phyloP scores from a whole-genome alignment of 2,888 invertebrate species.

The Conchocele bisecta region DNA sequence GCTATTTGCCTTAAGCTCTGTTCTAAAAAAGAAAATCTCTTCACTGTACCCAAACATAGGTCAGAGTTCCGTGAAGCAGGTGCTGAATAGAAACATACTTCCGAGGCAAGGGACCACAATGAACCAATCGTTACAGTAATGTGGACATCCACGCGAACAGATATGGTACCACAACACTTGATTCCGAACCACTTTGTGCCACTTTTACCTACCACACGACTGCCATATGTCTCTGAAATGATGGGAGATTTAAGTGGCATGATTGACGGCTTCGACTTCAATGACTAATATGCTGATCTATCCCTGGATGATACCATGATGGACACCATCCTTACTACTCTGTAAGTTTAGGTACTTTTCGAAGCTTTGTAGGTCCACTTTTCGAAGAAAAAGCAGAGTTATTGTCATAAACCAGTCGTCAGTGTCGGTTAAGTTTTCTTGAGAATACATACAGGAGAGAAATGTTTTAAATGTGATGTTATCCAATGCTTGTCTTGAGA shows the following conservation, averaged over 20 bases:
- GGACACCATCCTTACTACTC: constrained; percentile 36
- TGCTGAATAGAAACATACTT: constrained; percentile 30
- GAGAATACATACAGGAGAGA: constrained; percentile 9
- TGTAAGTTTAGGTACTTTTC: constrained; percentile 28
- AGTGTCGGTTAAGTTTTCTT: constrained; percentile 7
- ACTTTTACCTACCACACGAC: constrained; percentile 23
- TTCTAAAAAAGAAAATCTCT: constrained; percentile 24
- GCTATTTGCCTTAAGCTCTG: constrained; percentile 41
- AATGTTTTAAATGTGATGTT: too few species aligned
- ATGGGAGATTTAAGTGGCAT: constrained; percentile 31
- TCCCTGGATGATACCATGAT: constrained; percentile 37
- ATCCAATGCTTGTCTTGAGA: too few species aligned
- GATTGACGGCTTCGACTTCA: constrained; percentile 32
- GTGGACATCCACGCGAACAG: constrained; percentile 43
- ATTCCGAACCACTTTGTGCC: constrained; percentile 43
- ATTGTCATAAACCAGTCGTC: constrained; percentile 12
- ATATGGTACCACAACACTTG: constrained; percentile 39
- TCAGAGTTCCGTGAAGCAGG: constrained; percentile 10
- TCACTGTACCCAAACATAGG: constrained; percentile 33
- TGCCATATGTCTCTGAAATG: constrained; percentile 28
- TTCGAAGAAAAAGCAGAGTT: constrained; percentile 1
- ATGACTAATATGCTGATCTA: constrained; percentile 31
- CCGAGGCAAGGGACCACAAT: constrained; percentile 31
- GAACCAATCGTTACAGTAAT: constrained; percentile 41
- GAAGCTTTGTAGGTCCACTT: constrained; percentile 12